A percentile compares a stretch with the other conserved stretches of the same genome.
Evolutionary conservation across 2,888 invertebrate species (phyloP).

Genomic region (Stegana nigrithorax): DNA sequence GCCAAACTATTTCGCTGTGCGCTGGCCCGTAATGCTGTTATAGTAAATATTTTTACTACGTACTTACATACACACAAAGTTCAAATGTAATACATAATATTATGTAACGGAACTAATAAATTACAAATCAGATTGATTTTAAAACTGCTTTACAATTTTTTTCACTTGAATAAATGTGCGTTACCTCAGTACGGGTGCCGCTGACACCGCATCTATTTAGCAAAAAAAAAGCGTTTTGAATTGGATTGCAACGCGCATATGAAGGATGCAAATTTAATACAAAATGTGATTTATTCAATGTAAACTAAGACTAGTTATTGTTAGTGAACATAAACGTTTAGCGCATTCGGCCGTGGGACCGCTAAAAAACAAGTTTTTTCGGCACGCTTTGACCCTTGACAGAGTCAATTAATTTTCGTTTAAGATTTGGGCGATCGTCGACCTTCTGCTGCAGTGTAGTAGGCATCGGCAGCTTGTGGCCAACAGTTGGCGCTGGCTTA

Average conservation of each 20-base stretch:
- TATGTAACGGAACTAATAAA: neutral
- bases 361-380: slow-evolving; percentile 71
- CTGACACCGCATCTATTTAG: too few species aligned
- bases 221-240: neutral
- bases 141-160: too few species aligned
- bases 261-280: neutral
- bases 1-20: neutral
- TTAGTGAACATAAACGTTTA: neutral
- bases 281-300: neutral
- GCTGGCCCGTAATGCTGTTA: too few species aligned
- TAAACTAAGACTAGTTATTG: slow-evolving; percentile 1
- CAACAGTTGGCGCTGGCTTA: slow-evolving; percentile 88
- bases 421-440: slow-evolving; percentile 73
- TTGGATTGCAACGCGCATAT: too few species aligned
- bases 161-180: too few species aligned
- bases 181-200: too few species aligned
- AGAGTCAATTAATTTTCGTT: slow-evolving; percentile 75
- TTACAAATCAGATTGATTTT: too few species aligned
- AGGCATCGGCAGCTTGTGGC: slow-evolving; percentile 79
- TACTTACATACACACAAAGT: too few species aligned
- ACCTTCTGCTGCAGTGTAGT: slow-evolving; percentile 37
- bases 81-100: neutral
- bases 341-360: too few species aligned
- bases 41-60: too few species aligned
- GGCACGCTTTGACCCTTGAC: slow-evolving; percentile 74